These are phyloP conservation scores for Babyrousa celebensis DNA, from an alignment of 2,797 vertebrate genomes.

Conservation along the genomic window DNA sequence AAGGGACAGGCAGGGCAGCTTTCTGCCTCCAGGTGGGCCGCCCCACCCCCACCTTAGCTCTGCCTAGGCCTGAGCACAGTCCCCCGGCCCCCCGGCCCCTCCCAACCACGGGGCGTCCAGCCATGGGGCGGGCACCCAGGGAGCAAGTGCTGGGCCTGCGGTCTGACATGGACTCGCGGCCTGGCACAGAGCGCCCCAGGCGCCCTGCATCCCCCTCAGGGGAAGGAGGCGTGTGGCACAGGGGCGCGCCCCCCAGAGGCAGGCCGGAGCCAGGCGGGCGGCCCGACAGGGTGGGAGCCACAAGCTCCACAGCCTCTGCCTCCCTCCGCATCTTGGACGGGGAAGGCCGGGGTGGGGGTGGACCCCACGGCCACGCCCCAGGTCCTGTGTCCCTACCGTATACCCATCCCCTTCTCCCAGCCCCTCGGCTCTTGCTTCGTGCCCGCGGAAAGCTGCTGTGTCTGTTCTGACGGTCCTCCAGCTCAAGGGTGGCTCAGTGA, in stretches of 20 bases:
- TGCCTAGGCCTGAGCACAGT: fast-evolving
- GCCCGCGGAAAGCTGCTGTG: fast-evolving
- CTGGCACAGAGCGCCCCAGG: fast-evolving
- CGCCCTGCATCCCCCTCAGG: fast-evolving
- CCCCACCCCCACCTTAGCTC: fast-evolving
- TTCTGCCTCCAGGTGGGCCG: not conserved
- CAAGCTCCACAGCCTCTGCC: not conserved
- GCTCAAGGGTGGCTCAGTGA: fast-evolving
- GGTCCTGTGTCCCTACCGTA: fast-evolving
- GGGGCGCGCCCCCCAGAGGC: not conserved
- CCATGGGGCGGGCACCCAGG: fast-evolving
- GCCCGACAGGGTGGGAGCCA: fast-evolving
- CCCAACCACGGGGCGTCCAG: not conserved
- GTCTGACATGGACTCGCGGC: fast-evolving
- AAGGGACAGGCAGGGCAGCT: fast-evolving
- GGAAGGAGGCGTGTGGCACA: not conserved
- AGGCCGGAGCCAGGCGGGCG: not conserved
- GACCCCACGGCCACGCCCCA: fast-evolving
- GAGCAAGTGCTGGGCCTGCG: not conserved
- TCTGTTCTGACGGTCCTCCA: fast-evolving
- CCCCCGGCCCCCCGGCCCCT: not conserved
- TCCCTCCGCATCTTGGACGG: fast-evolving
- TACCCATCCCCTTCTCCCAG: not conserved
- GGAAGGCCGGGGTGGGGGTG: not conserved
- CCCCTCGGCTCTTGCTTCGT: fast-evolving